phyloP scores from a whole-genome alignment of 2,888 invertebrate species.

The Plagodis pulveraria region DNA sequence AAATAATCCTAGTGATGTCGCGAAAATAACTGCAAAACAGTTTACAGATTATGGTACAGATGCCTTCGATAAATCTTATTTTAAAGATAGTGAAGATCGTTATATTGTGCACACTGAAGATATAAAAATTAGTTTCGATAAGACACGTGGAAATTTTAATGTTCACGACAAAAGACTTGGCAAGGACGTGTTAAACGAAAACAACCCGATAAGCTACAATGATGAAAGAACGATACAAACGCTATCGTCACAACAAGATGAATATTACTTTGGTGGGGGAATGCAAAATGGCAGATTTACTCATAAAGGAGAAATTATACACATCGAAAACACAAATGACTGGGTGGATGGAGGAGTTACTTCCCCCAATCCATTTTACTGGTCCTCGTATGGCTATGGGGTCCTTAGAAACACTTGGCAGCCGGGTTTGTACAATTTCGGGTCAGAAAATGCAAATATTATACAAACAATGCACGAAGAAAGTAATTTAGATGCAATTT shows the following conservation, averaged over 20 bases:
- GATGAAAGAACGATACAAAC: constrained; percentile 55
- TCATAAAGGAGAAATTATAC: constrained; percentile 69
- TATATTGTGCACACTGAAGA: constrained; percentile 61
- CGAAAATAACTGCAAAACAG: constrained; percentile 65
- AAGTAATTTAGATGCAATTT: constrained; percentile 69
- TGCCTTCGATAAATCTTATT: constrained; percentile 57
- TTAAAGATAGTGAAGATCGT: constrained; percentile 46
- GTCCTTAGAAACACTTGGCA: constrained; percentile 76
- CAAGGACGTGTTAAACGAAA: constrained; percentile 64
- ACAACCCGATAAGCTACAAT: constrained; percentile 55
- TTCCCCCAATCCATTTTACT: constrained; percentile 76
- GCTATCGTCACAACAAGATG: constrained; percentile 56
- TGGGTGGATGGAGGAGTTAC: constrained; percentile 74
- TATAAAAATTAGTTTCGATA: constrained; percentile 65
- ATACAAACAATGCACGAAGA: constrained; percentile 57
- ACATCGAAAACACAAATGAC: constrained; percentile 67
- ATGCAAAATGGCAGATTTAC: constrained; percentile 79
- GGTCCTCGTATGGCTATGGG: constrained; percentile 75
- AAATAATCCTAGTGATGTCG: constrained; percentile 58
- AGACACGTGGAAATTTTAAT: constrained; percentile 58
- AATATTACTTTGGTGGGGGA: constrained; percentile 75
- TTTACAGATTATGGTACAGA: constrained; percentile 59
- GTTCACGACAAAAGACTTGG: constrained; percentile 62
- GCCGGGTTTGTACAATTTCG: constrained; percentile 70
- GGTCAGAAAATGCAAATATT: constrained; percentile 42